Conservation (phyloP, 1,140 invertebrate genomes). For the Drosophila saltans region DNA sequence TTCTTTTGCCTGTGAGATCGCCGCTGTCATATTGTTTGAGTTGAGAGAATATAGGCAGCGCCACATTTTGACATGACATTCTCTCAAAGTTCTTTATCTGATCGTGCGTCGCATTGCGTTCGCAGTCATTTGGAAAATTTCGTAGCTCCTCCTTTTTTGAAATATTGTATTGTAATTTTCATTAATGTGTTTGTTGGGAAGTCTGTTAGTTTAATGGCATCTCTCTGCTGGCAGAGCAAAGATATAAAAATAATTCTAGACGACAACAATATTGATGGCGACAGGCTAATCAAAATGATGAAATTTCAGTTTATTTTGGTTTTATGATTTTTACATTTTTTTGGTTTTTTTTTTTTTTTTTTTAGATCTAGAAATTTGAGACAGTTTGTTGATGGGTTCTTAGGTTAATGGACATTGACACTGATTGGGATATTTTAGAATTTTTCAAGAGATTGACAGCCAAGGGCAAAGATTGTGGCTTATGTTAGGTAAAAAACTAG, state of each 20-base stretch:
- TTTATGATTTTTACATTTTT: constrained; percentile 6
- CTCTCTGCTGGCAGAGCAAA: constrained; percentile 35
- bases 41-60: constrained; percentile 41
- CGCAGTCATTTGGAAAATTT: constrained; percentile 74
- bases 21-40: constrained; percentile 63
- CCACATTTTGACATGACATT: constrained; percentile 78
- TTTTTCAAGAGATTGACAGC: constrained; percentile 50
- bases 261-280: constrained; percentile 34
- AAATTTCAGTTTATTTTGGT: constrained; percentile 60
- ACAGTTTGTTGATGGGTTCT: constrained; percentile 55
- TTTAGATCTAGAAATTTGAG: constrained; percentile 62
- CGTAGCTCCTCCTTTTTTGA: constrained; percentile 17
- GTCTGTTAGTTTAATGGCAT: constrained; percentile 58
- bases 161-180: constrained; percentile 62
- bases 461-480: constrained; percentile 15
- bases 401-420: constrained; percentile 61
- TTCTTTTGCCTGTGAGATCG: constrained; percentile 40
- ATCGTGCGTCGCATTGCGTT: constrained; percentile 56
- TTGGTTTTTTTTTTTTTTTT: constrained; percentile 27
- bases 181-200: constrained; percentile 57
- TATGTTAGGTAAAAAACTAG: constrained; percentile 6
- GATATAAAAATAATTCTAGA: constrained; percentile 35
- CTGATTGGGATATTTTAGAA: constrained; percentile 54
- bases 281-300: constrained; percentile 71
- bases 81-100: constrained; percentile 68